Conservation (phyloP, 2,113 vertebrate genomes). For the Microcebus griseorufus region DNA sequence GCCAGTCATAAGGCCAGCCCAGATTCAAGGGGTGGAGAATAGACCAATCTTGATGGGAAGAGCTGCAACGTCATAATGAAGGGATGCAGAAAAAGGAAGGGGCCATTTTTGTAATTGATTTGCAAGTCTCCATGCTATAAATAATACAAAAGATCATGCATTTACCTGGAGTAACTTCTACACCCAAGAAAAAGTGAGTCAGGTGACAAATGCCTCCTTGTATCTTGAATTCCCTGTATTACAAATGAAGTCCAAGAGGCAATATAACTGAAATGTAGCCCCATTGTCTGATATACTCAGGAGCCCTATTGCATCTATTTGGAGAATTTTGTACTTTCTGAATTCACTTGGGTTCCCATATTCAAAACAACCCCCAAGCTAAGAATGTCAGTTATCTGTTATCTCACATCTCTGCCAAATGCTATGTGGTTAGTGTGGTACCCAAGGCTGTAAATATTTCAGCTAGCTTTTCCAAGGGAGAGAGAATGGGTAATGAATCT, state of each 20-base stretch:
- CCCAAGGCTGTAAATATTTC: neutral
- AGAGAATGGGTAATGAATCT: neutral
- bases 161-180: neutral
- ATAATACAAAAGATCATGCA: neutral
- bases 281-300: neutral
- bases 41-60: neutral
- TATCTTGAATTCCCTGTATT: neutral
- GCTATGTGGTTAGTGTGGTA: neutral
- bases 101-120: neutral
- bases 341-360: neutral
- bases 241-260: neutral
- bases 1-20: neutral
- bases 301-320: neutral
- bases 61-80: neutral
- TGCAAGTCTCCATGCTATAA: neutral
- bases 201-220: neutral
- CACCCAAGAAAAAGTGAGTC: neutral
- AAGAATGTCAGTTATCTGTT: neutral
- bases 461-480: neutral
- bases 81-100: neutral
- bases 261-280: neutral
- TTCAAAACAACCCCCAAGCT: constrained; percentile 1
- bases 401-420: neutral
- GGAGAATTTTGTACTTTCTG: constrained; percentile 2
- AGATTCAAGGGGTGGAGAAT: neutral